These are phyloP conservation scores for Caenorhabditis zanzibari DNA, from an alignment of 2,888 invertebrate species.

Conservation along the genomic window DNA sequence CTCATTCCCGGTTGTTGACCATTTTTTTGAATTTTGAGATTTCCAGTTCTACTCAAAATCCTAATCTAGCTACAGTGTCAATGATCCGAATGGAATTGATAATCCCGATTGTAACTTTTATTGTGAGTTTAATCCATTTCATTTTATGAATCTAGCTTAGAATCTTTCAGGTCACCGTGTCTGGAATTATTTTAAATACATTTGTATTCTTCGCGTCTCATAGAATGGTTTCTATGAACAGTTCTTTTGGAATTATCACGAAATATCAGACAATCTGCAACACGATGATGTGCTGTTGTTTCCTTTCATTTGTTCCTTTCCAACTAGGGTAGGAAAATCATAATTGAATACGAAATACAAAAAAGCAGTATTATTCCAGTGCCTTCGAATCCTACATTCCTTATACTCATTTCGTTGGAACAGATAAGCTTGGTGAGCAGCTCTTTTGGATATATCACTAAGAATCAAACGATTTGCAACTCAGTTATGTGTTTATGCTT, in stretches of 20 bases:
- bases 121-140: too few relatives aligned
- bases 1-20: background rate
- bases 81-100: too few relatives aligned
- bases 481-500: too few relatives aligned
- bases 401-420: conserved; percentile 30
- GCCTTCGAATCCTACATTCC: background rate
- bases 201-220: background rate
- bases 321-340: background rate
- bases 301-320: background rate
- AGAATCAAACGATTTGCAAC: too few relatives aligned
- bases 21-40: background rate
- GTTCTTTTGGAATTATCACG: background rate
- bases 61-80: too few relatives aligned
- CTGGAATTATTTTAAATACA: background rate
- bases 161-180: background rate
- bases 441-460: too few relatives aligned
- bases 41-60: background rate
- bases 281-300: background rate
- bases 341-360: too few relatives aligned
- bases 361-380: too few relatives aligned
- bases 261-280: background rate
- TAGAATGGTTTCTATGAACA: background rate
- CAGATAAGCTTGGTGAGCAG: too few relatives aligned
- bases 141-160: too few relatives aligned
- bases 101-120: too few relatives aligned